A percentile compares a stretch with the other conserved stretches of the same genome.
phyloP scores from a whole-genome alignment of 2,888 invertebrate genomes.

The Drosophila aldrichi region DNA sequence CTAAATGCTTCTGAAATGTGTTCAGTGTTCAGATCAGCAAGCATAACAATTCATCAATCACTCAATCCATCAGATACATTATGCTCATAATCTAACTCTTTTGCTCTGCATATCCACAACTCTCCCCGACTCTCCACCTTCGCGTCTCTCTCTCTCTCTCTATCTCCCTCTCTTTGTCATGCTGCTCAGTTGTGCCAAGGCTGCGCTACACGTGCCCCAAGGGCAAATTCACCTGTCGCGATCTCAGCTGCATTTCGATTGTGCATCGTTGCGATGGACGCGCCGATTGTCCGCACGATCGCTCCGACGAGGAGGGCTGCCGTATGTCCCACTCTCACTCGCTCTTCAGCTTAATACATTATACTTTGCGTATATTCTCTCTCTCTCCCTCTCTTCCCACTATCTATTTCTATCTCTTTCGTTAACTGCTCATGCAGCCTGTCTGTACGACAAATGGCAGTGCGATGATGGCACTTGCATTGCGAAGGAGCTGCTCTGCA shows the following conservation, averaged over 20 bases:
- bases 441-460: slow-evolving; percentile 89
- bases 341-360: background rate
- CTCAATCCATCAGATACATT: slow-evolving; percentile 23
- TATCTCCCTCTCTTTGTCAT: slow-evolving; percentile 13
- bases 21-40: slow-evolving; percentile 8
- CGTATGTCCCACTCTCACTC: slow-evolving; percentile 86
- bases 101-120: background rate
- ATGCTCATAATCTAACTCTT: slow-evolving; percentile 9
- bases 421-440: slow-evolving; percentile 86
- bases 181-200: slow-evolving; percentile 79
- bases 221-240: slow-evolving; percentile 90
- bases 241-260: slow-evolving; percentile 90
- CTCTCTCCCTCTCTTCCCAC: slow-evolving; percentile 12
- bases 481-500: slow-evolving; percentile 87
- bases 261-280: slow-evolving; percentile 90
- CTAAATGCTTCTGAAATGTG: background rate
- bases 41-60: slow-evolving; percentile 15
- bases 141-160: too few species aligned
- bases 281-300: slow-evolving; percentile 89
- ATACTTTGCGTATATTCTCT: background rate
- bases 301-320: slow-evolving; percentile 88
- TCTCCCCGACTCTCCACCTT: background rate
- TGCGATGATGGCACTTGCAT: slow-evolving; percentile 91
- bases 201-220: slow-evolving; percentile 84
- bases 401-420: slow-evolving; percentile 1